Evolutionary conservation across 2,113 vertebrate species (phyloP).

Genomic region (Onychostruthus taczanowskii): DNA sequence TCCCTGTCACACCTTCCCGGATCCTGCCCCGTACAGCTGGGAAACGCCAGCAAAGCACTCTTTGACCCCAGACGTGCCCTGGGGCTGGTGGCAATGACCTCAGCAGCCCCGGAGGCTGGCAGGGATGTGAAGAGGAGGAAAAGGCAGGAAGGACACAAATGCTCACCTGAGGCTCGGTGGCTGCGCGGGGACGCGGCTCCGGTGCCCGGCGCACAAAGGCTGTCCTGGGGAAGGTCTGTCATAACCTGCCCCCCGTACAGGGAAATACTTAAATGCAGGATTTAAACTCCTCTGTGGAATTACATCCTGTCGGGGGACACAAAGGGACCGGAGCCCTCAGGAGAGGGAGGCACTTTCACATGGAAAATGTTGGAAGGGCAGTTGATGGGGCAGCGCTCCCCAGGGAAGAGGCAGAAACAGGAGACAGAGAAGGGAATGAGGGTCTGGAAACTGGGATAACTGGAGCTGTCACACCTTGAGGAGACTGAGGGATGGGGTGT

Average conservation of each 20-base stretch:
- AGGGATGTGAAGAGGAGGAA: neutral
- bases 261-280: neutral
- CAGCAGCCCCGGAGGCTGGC: neutral
- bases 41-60: rapidly evolving
- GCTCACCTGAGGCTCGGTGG: neutral
- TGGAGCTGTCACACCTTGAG: neutral
- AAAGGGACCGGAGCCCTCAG: rapidly evolving
- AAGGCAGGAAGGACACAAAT: neutral
- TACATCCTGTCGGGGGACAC: rapidly evolving
- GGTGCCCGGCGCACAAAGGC: neutral
- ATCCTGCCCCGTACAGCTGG: neutral
- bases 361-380: rapidly evolving
- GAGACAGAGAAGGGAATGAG: neutral
- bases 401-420: neutral
- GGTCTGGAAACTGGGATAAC: neutral
- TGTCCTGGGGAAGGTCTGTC: neutral
- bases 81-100: neutral
- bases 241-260: rapidly evolving
- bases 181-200: neutral
- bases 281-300: neutral
- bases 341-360: neutral
- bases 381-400: rapidly evolving
- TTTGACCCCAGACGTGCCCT: neutral
- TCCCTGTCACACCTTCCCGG: neutral
- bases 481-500: neutral